Evolutionary conservation across 1,140 invertebrate genomes (phyloP), one percentile per base, ranked within the genome.

Genomic region (Drosophila truncata): DNA sequence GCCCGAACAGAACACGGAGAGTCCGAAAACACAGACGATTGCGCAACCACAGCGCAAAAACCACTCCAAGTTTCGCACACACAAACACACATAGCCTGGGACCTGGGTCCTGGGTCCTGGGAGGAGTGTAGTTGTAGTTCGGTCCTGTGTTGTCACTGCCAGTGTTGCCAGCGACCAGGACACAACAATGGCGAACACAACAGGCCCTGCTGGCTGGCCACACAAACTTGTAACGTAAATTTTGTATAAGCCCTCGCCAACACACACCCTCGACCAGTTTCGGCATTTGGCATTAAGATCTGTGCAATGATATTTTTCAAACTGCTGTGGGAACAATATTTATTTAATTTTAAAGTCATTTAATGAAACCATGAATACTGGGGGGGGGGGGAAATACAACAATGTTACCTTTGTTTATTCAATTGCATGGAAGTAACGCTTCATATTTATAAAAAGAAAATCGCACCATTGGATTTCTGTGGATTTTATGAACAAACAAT

Each of bases 41-140:
- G 84, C 81, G 78, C 80, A 84, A 87, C 84, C 84, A 88, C 80
- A 87, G 85, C 63, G 69, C 73, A 90, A 84, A 87, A 88, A 87
- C 77, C 85, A 88, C 85, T 91, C 80, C 85, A 85, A 82, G 74
- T 84, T 85, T 79, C 57, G 60, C 42, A 69, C 62, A 83, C 61
- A 49, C 66, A 70, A 47, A 60, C 47, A 67, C 49, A 55, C 14
- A 64, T 23, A 13, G 70, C 52, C 39, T 29, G 49, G 75, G 42
- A 71, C 31, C 44, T 39, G 62, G 61, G 50, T n/a, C n/a, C n/a
- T n/a, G 49, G 75, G 42, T 72, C 31, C 44, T 39, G 62, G 61
- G 50, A 35, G 47, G 35, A 57, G 75, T 61, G 54, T 63, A 55
- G 62, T 59, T 72, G 57, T 57, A 80, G 71, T 70, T 62, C n/a